Percentiles rank a stretch among this genome's conserved stretches.
Evolutionary conservation across 2,888 invertebrate species (phyloP).

Genomic region (Pinctada fucata): DNA sequence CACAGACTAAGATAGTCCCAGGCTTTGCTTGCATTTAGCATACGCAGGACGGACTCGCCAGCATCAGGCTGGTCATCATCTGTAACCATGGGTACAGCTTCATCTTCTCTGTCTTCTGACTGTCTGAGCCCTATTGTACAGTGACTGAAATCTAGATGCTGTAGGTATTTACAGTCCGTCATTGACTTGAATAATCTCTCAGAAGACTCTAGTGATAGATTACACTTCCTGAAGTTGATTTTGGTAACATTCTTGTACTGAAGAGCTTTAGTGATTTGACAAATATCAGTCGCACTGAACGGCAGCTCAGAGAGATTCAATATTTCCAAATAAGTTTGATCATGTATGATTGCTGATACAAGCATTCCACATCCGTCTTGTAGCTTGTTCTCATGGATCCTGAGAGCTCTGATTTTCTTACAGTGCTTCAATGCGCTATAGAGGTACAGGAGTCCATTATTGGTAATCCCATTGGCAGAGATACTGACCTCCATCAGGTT

Average conservation of each 20-base stretch:
- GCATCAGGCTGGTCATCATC: background rate
- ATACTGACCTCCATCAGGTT: background rate
- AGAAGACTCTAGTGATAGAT: background rate
- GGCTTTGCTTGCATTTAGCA: background rate
- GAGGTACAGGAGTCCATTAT: background rate
- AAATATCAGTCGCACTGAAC: background rate
- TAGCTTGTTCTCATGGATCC: conserved; percentile 17
- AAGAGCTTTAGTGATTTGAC: background rate
- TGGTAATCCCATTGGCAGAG: conserved; percentile 3
- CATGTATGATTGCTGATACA: background rate
- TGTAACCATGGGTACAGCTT: background rate
- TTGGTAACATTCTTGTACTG: background rate
- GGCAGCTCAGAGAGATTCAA: conserved; percentile 4
- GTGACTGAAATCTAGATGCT: conserved; percentile 15
- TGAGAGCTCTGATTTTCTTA: background rate
- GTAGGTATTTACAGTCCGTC: background rate
- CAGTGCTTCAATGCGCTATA: background rate
- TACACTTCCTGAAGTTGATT: conserved; percentile 1
- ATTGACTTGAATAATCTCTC: background rate
- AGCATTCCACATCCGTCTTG: conserved; percentile 8
- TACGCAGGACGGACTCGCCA: background rate
- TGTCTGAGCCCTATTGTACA: conserved; percentile 2
- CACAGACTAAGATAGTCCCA: conserved; percentile 14
- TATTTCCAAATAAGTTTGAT: background rate
- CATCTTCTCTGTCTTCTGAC: background rate